Percentiles rank a stretch among this genome's conserved stretches.
phyloP scores from a whole-genome alignment of 2,113 vertebrate species.

The Naja naja region DNA sequence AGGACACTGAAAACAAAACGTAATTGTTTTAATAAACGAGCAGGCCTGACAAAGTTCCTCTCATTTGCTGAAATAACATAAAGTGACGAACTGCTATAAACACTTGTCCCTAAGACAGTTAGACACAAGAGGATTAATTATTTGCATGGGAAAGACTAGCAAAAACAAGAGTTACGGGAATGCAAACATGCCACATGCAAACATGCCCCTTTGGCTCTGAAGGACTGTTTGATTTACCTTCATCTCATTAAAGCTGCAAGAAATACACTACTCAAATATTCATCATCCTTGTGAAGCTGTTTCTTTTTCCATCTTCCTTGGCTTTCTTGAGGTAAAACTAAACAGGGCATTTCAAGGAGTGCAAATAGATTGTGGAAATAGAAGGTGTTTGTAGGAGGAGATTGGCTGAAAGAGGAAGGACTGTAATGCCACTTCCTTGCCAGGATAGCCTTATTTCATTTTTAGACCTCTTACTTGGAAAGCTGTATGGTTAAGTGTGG shows the following conservation, averaged over 20 bases:
- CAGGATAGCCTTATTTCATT: not conserved
- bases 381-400: not conserved
- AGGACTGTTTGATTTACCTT: constrained; percentile 31
- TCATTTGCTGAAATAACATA: constrained; percentile 30
- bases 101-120: constrained; percentile 10
- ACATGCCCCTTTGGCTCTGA: constrained; percentile 10
- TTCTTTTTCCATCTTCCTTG: not conserved
- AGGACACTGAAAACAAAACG: constrained; percentile 33
- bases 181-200: constrained; percentile 16
- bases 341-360: not conserved
- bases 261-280: not conserved
- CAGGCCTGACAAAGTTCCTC: not conserved
- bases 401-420: not conserved
- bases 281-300: not conserved
- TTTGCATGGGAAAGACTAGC: constrained; percentile 33
- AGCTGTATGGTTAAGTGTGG: not conserved
- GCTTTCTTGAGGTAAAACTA: not conserved
- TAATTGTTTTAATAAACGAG: constrained; percentile 33
- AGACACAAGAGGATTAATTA: constrained; percentile 16
- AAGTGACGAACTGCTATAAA: constrained; percentile 37
- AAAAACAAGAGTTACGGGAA: constrained; percentile 6
- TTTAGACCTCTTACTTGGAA: not conserved
- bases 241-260: constrained; percentile 31
- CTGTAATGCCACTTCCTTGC: not conserved
- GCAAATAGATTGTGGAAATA: not conserved